These are phyloP conservation scores for Spodoptera littoralis DNA, from an alignment of 2,888 invertebrate genomes.

Conservation along the genomic window DNA sequence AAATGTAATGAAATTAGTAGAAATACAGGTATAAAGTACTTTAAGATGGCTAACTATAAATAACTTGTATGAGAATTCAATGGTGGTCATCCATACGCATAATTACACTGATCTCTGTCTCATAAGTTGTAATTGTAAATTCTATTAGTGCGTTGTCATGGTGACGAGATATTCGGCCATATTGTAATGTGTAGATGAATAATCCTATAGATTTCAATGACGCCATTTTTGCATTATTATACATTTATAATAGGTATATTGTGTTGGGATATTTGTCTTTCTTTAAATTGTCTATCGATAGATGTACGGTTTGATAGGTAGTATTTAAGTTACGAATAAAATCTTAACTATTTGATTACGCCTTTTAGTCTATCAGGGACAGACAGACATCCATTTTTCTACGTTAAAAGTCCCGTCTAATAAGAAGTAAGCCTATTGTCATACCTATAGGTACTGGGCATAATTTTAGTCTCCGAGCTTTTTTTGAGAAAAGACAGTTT, in stretches of 20 bases:
- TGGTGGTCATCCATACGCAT: constrained; percentile 28
- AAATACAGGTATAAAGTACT: constrained; percentile 45
- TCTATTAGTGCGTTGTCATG: constrained; percentile 34
- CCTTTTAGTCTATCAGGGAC: too few relatives aligned
- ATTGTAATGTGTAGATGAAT: constrained; percentile 8
- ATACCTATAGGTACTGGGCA: too few relatives aligned
- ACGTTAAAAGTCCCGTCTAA: too few relatives aligned
- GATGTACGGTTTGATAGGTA: too few relatives aligned
- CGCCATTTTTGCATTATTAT: constrained; percentile 12
- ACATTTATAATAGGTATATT: neutral
- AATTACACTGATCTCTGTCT: constrained; percentile 40
- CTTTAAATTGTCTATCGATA: too few relatives aligned
- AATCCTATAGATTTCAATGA: constrained; percentile 6
- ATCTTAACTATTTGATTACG: too few relatives aligned
- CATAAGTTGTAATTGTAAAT: constrained; percentile 45
- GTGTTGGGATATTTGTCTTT: too few relatives aligned
- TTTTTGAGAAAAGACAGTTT: too few relatives aligned
- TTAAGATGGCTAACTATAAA: constrained; percentile 37
- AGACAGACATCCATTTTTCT: too few relatives aligned
- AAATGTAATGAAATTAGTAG: constrained; percentile 4
- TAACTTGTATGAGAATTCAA: constrained; percentile 18
- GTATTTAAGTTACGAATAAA: too few relatives aligned
- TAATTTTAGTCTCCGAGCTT: too few relatives aligned
- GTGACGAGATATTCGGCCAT: constrained; percentile 31
- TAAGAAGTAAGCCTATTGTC: too few relatives aligned